A percentile compares a stretch with the other conserved stretches of the same genome.
phyloP scores from a whole-genome alignment of 2,113 vertebrate genomes.

The Brachionichthys hirsutus region DNA sequence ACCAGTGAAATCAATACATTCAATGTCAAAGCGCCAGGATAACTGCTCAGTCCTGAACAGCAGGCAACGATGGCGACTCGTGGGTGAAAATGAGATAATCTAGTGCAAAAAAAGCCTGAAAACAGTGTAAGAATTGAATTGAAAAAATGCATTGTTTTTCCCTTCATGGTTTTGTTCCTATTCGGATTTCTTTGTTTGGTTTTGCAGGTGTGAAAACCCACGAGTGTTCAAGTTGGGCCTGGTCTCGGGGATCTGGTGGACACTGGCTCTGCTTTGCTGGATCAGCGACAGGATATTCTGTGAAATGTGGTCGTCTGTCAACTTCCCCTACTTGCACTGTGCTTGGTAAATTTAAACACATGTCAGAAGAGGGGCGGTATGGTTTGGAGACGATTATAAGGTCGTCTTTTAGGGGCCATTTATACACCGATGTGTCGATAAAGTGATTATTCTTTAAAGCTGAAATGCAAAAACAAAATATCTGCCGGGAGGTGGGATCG shows the following conservation, averaged over 20 bases:
- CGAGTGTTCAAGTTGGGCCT: slow-evolving; percentile 95
- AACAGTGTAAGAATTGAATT: no score
- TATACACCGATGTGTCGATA: neutral
- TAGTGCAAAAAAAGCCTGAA: neutral
- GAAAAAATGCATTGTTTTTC: neutral
- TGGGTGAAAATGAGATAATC: neutral
- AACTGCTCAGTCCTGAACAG: no score
- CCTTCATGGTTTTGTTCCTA: slow-evolving; percentile 1
- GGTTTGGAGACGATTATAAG: neutral
- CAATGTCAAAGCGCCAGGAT: no score
- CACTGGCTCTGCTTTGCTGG: slow-evolving; percentile 92
- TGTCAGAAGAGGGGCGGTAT: neutral
- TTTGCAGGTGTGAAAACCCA: slow-evolving; percentile 90
- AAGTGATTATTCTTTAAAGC: neutral
- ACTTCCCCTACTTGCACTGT: slow-evolving; percentile 96
- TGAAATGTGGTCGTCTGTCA: slow-evolving; percentile 93
- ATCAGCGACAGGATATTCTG: slow-evolving; percentile 95
- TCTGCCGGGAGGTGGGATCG: no score
- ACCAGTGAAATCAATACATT: slow-evolving; percentile 1
- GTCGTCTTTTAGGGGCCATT: neutral
- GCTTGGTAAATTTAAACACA: slow-evolving; percentile 84
- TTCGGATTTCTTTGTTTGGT: slow-evolving; percentile 1
- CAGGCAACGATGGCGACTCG: no score
- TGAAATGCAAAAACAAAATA: neutral
- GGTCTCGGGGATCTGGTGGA: slow-evolving; percentile 96